Evolutionary conservation across 2,888 invertebrate species (phyloP).

Genomic region (Gandaritis pyraliata): DNA sequence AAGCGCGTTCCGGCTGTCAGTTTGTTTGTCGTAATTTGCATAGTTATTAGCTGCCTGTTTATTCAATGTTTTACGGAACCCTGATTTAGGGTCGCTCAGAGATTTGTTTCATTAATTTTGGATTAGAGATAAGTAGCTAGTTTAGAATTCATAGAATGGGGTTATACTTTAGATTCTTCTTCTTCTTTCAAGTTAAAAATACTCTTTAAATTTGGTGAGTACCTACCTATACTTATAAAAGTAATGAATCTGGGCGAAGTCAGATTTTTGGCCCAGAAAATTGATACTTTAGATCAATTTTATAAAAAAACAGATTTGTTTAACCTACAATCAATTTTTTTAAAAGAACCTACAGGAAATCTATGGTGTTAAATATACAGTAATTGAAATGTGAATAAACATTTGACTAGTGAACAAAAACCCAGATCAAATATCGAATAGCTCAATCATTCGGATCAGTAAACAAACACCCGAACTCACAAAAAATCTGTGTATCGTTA

Average conservation of each 20-base stretch:
- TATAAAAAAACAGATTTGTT: no score
- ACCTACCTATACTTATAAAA: no score
- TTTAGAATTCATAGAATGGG: conserved; percentile 7
- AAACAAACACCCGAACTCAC: conserved; percentile 25
- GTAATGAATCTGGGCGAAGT: no score
- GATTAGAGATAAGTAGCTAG: conserved; percentile 27
- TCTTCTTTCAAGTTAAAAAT: background rate
- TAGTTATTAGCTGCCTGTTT: conserved; percentile 67
- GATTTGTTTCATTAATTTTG: conserved; percentile 32
- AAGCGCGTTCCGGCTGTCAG: conserved; percentile 33
- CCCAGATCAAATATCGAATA: conserved; percentile 18
- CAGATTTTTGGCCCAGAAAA: no score
- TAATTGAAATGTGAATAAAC: no score
- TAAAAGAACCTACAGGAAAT: no score
- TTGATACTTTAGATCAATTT: no score
- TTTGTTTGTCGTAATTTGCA: conserved; percentile 70
- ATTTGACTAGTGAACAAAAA: conserved; percentile 10
- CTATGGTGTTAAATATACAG: no score
- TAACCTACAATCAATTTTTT: no score
- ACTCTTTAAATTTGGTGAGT: no score
- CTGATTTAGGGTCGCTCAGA: conserved; percentile 24
- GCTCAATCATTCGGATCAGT: conserved; percentile 29
- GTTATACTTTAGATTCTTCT: background rate
- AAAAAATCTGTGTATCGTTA: conserved; percentile 26
- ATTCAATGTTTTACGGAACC: conserved; percentile 50